A percentile compares a stretch with the other conserved stretches of the same genome.
phyloP scores from a whole-genome alignment of 2,888 invertebrate genomes.

The Watsonalla cultraria region DNA sequence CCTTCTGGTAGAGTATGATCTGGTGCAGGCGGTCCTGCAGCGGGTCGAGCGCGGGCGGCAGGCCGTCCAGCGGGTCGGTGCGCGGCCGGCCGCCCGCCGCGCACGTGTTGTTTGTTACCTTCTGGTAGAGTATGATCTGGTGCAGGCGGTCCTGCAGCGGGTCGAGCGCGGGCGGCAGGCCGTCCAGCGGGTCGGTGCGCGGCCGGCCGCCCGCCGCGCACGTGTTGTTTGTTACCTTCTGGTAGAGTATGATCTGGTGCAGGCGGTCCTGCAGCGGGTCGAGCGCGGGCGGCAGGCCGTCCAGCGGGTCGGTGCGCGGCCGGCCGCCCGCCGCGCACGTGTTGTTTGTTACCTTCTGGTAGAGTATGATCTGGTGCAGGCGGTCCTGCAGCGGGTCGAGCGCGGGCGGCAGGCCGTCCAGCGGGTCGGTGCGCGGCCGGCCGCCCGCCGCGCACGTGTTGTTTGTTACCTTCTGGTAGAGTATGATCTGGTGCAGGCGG shows the following conservation, averaged over 20 bases:
- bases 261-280: slow-evolving; percentile 87
- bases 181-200: slow-evolving; percentile 83
- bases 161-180: slow-evolving; percentile 84
- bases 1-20: slow-evolving; percentile 89
- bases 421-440: slow-evolving; percentile 70
- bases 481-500: slow-evolving; percentile 88
- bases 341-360: slow-evolving; percentile 81
- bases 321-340: slow-evolving; percentile 15
- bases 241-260: slow-evolving; percentile 88
- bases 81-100: slow-evolving; percentile 16
- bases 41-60: slow-evolving; percentile 84
- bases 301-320: slow-evolving; percentile 78
- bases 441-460: slow-evolving; percentile 14
- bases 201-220: slow-evolving; percentile 16
- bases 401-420: slow-evolving; percentile 86
- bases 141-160: slow-evolving; percentile 87
- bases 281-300: slow-evolving; percentile 85
- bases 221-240: slow-evolving; percentile 77
- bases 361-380: slow-evolving; percentile 88
- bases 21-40: slow-evolving; percentile 88
- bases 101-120: slow-evolving; percentile 65
- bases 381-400: slow-evolving; percentile 86
- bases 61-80: slow-evolving; percentile 85
- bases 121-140: slow-evolving; percentile 89
- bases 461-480: slow-evolving; percentile 84